phyloP scores from a whole-genome alignment of 2,888 invertebrate species.

The Chironomus tentans region DNA sequence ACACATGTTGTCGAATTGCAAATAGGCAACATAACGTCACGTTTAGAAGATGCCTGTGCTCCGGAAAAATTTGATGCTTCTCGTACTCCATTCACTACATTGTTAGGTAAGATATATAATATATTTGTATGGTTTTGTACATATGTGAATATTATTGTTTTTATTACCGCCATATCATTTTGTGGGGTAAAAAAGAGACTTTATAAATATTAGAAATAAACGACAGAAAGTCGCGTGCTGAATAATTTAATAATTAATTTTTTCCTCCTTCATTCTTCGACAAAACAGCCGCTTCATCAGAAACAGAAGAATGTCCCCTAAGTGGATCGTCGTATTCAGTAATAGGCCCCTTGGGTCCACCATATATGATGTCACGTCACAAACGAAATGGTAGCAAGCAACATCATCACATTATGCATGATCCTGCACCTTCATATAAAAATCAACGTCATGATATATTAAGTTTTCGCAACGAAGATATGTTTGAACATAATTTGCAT shows the following conservation, averaged over 20 bases:
- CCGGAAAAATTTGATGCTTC: constrained; percentile 70
- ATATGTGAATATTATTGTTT: too few relatives aligned
- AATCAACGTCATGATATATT: constrained; percentile 9
- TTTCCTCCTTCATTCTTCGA: neutral
- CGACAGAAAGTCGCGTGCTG: neutral
- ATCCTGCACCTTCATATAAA: neutral
- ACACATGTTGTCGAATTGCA: constrained; percentile 82
- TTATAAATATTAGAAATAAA: neutral
- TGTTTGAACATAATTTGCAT: neutral
- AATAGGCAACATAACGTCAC: constrained; percentile 65
- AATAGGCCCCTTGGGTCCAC: constrained; percentile 42
- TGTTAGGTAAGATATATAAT: constrained; percentile 70
- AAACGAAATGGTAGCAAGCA: constrained; percentile 39
- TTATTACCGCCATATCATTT: too few relatives aligned
- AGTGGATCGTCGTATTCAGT: constrained; percentile 51
- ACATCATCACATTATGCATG: constrained; percentile 32
- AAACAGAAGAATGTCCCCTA: constrained; percentile 75
- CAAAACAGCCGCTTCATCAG: constrained; percentile 43
- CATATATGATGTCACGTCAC: constrained; percentile 41
- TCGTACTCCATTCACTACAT: constrained; percentile 70
- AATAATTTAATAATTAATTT: constrained; percentile 21
- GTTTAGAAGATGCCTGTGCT: constrained; percentile 79
- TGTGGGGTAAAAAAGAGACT: neutral
- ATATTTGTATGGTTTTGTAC: neutral
- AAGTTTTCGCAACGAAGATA: constrained; percentile 9